Evolutionary conservation across 2,888 invertebrate genomes (phyloP).

Genomic region (Escarpia spicata): DNA sequence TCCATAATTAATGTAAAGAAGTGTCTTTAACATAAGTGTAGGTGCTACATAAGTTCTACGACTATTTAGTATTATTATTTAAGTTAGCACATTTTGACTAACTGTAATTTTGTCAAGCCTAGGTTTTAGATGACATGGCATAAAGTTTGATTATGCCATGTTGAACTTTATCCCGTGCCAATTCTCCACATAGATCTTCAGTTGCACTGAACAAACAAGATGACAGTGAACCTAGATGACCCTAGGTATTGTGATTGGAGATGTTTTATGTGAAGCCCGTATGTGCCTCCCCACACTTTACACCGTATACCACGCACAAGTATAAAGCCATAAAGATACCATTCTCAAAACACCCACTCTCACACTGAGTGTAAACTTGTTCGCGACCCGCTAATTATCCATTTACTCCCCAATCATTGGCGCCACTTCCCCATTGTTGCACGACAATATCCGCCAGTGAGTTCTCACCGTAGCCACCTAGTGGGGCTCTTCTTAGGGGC

Average conservation of each 20-base stretch:
- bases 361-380: background rate
- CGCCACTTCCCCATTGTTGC: background rate
- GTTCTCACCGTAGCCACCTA: background rate
- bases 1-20: too few species aligned
- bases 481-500: background rate
- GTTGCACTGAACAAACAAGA: background rate
- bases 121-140: background rate
- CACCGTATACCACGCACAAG: background rate
- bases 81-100: too few species aligned
- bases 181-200: background rate
- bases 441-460: background rate
- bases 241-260: background rate
- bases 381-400: background rate
- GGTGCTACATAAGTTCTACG: too few species aligned
- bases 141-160: background rate
- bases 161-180: background rate
- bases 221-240: background rate
- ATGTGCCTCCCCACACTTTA: background rate
- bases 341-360: background rate
- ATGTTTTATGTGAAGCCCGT: background rate
- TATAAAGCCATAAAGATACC: background rate
- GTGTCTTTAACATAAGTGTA: too few species aligned
- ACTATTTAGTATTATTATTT: too few species aligned
- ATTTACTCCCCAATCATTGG: slow-evolving; percentile 16
- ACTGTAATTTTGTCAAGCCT: too few species aligned